These are phyloP conservation scores for Helostoma temminkii DNA, from an alignment of 2,797 vertebrate species.

Conservation along the genomic window DNA sequence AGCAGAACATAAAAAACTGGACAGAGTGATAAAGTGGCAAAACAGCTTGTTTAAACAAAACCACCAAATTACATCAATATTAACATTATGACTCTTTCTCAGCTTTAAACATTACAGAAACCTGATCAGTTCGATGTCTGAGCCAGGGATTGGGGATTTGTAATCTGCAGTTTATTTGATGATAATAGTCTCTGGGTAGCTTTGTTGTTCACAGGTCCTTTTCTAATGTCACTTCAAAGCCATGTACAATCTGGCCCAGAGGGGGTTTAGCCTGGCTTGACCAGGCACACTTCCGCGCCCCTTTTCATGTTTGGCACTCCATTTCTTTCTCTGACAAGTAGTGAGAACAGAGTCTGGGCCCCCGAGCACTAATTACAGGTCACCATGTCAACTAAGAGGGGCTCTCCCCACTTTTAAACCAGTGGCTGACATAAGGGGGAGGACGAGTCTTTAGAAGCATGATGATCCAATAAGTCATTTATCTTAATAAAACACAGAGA, in stretches of 20 bases:
- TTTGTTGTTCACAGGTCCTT: conserved; percentile 68
- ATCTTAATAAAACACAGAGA: conserved; percentile 51
- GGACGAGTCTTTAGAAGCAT: background rate
- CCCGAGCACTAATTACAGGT: conserved; percentile 76
- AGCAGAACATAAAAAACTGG: background rate
- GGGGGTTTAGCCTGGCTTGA: conserved; percentile 64
- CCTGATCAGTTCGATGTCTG: conserved; percentile 43
- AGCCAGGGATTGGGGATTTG: conserved; percentile 40
- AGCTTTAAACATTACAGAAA: conserved; percentile 48
- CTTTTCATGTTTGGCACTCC: conserved; percentile 76
- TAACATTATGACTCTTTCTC: conserved; percentile 21
- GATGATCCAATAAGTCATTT: conserved; percentile 13
- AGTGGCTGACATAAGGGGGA: conserved; percentile 50
- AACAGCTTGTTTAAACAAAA: conserved; percentile 6
- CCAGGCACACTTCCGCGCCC: conserved; percentile 63
- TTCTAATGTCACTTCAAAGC: conserved; percentile 81
- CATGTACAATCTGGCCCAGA: conserved; percentile 24
- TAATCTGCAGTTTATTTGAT: conserved; percentile 33
- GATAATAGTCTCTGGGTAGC: conserved; percentile 53
- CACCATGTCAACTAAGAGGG: conserved; percentile 67
- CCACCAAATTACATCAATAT: background rate
- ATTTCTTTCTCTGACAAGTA: conserved; percentile 65
- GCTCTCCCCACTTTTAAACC: conserved; percentile 48
- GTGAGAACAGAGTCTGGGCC: conserved; percentile 51
- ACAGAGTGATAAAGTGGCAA: background rate